These are phyloP conservation scores for Thamnaconus septentrionalis DNA, from an alignment of 2,113 vertebrate species.

Conservation along the genomic window DNA sequence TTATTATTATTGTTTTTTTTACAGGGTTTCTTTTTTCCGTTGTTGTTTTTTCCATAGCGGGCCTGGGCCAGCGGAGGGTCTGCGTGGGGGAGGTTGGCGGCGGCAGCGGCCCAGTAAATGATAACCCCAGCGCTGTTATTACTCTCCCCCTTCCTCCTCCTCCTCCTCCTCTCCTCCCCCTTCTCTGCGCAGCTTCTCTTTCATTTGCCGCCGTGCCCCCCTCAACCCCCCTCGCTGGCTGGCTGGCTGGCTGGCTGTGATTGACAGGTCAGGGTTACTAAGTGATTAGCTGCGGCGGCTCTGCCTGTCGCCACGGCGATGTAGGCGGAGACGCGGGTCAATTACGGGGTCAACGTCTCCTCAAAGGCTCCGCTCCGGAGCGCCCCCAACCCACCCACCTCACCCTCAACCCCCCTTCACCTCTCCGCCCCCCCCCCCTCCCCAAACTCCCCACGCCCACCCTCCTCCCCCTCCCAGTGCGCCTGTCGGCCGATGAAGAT, in stretches of 20 bases:
- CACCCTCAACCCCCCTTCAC: background rate
- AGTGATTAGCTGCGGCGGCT: constrained; percentile 77
- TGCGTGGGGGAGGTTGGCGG: constrained; percentile 37
- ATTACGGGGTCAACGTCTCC: constrained; percentile 74
- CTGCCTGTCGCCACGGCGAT: constrained; percentile 67
- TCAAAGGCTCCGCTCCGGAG: constrained; percentile 62
- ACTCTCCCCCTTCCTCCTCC: constrained; percentile 27
- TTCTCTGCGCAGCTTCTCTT: background rate
- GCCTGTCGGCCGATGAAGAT: constrained; percentile 66
- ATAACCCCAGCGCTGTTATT: constrained; percentile 62
- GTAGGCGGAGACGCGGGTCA: constrained; percentile 74
- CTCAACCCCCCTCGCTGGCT: constrained; percentile 18
- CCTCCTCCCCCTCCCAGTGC: constrained; percentile 1
- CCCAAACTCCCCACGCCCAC: background rate
- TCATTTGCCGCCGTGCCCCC: constrained; percentile 14
- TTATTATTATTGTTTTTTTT: constrained; percentile 8
- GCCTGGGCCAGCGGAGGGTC: constrained; percentile 28
- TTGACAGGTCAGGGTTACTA: constrained; percentile 78
- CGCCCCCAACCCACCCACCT: constrained; percentile 1
- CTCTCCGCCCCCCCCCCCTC: constrained; percentile 3
- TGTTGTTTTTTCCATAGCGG: no score
- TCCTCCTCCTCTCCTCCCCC: constrained; percentile 11
- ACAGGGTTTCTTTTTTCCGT: constrained; percentile 27
- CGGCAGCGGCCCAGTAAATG: constrained; percentile 57
- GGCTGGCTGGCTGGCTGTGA: constrained; percentile 43